phyloP scores from a whole-genome alignment of 2,113 vertebrate species.

The Cacatua alba region DNA sequence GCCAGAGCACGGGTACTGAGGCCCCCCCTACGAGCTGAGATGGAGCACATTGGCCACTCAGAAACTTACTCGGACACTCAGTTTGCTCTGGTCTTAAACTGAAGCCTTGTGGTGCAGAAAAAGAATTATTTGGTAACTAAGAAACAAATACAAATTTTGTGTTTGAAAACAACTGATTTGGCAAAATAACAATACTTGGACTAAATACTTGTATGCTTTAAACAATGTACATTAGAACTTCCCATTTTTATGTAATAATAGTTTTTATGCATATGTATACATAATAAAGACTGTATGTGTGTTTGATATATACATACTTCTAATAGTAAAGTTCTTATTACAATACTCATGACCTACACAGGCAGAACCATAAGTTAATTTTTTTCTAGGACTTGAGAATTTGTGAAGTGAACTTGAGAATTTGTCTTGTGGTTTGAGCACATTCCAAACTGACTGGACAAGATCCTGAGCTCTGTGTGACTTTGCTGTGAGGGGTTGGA shows the following conservation, averaged over 20 bases:
- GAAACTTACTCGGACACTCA: background rate
- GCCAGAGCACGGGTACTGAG: background rate
- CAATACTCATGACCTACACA: background rate
- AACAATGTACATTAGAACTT: background rate
- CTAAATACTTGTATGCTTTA: background rate
- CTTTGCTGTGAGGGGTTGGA: background rate
- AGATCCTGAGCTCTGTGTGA: background rate
- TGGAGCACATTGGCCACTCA: background rate
- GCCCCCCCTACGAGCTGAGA: background rate
- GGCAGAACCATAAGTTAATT: background rate
- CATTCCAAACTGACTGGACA: fast-evolving
- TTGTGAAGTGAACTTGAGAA: background rate
- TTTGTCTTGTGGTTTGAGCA: background rate
- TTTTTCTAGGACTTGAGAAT: background rate
- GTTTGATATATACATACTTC: no score
- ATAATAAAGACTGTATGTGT: background rate
- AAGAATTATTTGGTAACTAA: background rate
- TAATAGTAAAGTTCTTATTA: background rate
- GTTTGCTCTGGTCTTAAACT: background rate
- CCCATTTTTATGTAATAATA: background rate
- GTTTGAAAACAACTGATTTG: background rate
- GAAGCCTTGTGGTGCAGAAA: background rate
- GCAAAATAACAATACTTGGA: background rate
- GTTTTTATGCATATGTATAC: background rate
- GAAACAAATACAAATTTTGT: background rate